Evolutionary conservation across 2,888 invertebrate genomes (phyloP).

Genomic region (Zeuzera pyrina): DNA sequence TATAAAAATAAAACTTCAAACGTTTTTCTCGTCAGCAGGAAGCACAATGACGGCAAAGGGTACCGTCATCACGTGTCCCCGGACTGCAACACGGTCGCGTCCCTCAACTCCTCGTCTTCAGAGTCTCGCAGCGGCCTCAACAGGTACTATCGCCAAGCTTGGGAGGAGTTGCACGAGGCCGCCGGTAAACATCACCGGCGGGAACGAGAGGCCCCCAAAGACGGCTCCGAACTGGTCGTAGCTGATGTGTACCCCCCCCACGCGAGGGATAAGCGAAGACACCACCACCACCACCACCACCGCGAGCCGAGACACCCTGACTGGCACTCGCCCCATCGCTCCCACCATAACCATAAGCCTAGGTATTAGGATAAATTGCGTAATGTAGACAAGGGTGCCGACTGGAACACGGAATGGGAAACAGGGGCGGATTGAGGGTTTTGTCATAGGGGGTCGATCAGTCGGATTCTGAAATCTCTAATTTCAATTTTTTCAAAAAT

Average conservation of each 20-base stretch:
- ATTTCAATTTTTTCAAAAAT: too few relatives aligned
- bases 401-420: too few relatives aligned
- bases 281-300: slow-evolving; percentile 84
- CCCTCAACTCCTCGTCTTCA: slow-evolving; percentile 89
- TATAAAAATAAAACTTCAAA: too few relatives aligned
- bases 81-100: slow-evolving; percentile 91
- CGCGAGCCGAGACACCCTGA: slow-evolving; percentile 75
- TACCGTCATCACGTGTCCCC: slow-evolving; percentile 91
- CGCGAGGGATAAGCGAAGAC: slow-evolving; percentile 72
- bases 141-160: slow-evolving; percentile 91
- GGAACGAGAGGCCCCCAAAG: slow-evolving; percentile 74
- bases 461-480: too few relatives aligned
- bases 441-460: too few relatives aligned
- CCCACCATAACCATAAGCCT: slow-evolving; percentile 69
- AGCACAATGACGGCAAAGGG: slow-evolving; percentile 83
- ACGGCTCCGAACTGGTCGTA: slow-evolving; percentile 84
- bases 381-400: too few relatives aligned
- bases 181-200: slow-evolving; percentile 69
- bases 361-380: slow-evolving; percentile 54
- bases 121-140: slow-evolving; percentile 89
- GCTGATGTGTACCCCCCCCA: slow-evolving; percentile 74
- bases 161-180: slow-evolving; percentile 93
- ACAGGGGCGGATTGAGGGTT: too few relatives aligned
- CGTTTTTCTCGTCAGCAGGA: too few relatives aligned
- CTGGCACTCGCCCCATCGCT: slow-evolving; percentile 70